phyloP scores from a whole-genome alignment of 2,888 invertebrate genomes.

The Diploptera punctata region DNA sequence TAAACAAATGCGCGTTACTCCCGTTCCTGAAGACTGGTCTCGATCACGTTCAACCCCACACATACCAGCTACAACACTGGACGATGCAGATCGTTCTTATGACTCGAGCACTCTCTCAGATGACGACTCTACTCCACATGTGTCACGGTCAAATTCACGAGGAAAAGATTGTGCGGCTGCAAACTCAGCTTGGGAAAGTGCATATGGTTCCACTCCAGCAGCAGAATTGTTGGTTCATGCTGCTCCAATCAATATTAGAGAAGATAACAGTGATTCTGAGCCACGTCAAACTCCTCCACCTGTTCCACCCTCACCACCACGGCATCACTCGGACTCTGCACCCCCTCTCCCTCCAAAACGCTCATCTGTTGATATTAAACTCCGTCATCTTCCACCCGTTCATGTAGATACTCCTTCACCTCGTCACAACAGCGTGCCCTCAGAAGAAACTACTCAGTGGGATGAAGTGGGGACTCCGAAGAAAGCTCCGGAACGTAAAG shows the following conservation, averaged over 20 bases:
- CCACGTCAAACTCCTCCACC: constrained; percentile 1
- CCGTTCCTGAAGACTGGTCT: constrained; percentile 37
- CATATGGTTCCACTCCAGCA: constrained; percentile 38
- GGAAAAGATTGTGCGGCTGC: constrained; percentile 53
- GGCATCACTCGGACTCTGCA: constrained; percentile 11
- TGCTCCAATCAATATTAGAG: constrained; percentile 46
- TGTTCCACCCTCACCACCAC: background rate
- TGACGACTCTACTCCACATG: constrained; percentile 58
- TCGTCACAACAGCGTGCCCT: constrained; percentile 45
- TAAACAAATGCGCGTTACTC: background rate
- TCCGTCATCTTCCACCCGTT: constrained; percentile 69
- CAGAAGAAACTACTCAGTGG: constrained; percentile 37
- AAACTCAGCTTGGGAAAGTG: constrained; percentile 47
- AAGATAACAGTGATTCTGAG: constrained; percentile 38
- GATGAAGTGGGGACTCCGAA: constrained; percentile 26
- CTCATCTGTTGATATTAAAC: constrained; percentile 51
- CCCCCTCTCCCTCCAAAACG: constrained; percentile 67
- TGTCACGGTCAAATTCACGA: constrained; percentile 56
- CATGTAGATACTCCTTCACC: constrained; percentile 63
- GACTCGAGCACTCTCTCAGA: constrained; percentile 57
- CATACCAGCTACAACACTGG: constrained; percentile 45
- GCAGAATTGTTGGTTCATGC: constrained; percentile 46
- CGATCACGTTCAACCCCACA: constrained; percentile 49
- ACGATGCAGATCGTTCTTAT: constrained; percentile 51
- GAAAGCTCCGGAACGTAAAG: constrained; percentile 46